Evolutionary conservation across 2,113 vertebrate genomes (phyloP).

Genomic region (Platanista minor): DNA sequence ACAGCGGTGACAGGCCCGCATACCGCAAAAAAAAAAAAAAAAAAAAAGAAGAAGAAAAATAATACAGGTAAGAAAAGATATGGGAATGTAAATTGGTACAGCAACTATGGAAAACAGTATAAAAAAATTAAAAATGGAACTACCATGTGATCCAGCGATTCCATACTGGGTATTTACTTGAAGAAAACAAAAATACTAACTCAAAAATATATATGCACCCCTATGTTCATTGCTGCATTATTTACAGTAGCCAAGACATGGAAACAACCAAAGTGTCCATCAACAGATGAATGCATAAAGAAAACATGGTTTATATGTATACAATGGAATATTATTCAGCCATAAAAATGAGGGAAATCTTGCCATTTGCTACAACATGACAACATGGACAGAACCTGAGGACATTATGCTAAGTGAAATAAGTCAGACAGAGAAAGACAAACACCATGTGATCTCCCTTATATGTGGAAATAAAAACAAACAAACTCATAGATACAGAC

Average conservation of each 20-base stretch:
- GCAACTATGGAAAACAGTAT: not conserved
- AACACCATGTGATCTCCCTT: not conserved
- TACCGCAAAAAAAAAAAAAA: too few relatives aligned
- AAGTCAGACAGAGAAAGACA: not conserved
- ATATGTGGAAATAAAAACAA: not conserved
- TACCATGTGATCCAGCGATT: not conserved
- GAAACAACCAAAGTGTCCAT: not conserved
- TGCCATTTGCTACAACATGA: not conserved
- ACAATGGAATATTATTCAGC: not conserved
- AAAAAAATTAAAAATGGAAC: not conserved
- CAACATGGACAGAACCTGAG: not conserved
- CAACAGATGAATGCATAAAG: not conserved
- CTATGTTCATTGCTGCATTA: not conserved
- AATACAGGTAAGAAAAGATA: not conserved
- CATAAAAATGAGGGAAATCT: not conserved
- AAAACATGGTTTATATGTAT: not conserved
- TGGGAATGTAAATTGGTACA: not conserved
- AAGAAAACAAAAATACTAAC: not conserved
- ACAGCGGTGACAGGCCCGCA: too few relatives aligned
- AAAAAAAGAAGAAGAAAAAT: not conserved
- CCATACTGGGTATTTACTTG: not conserved
- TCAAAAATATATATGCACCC: not conserved
- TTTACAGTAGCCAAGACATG: not conserved
- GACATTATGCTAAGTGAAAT: not conserved
- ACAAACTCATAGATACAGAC: not conserved